Base-by-base conservation (phyloP, 2,888 invertebrate genomes). In the Cryptus armator region DNA sequence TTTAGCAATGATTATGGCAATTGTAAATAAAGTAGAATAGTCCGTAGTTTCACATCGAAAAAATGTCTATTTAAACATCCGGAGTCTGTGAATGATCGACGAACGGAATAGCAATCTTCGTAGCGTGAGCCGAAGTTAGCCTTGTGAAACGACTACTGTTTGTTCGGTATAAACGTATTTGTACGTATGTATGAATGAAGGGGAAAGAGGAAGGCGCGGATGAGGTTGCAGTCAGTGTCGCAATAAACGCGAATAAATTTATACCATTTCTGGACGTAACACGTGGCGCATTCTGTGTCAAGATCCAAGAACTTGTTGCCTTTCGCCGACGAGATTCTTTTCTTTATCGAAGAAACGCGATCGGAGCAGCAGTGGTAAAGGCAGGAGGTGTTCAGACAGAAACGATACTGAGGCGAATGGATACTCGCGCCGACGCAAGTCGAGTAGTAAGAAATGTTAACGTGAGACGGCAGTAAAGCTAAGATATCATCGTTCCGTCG, bases 201-300 rank as follows among this genome's bases (percentile, higher is more conserved):
- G n/a, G 16, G 46, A 43, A 12, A 32, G 32, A 62, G 14, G 5
- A 24, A 44, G 68, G 46, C 7, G 46, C 53, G 53, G 2, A 53
- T 7, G 53, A 37, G 37, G 37, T 37, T 53, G 53, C 16, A 53
- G 59, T 9, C 0, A 7, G 51, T 51, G 16, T 51, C 12, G 53
- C 53, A 9, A 2, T n/a, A 53, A 51, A 19, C 9, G 10, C 19
- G 2, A 9, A 53, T 19, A 16, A 19, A 19, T 53, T 19, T 53
- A 9, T 53, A 53, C 53, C 9, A 16, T 5, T n/a, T n/a, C n/a
- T 0, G 53, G 71, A 80, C 56, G 62, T 44, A 10, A 29, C 83
- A 19, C 10, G 67, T 71, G 66, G 70, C 80, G 79, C 53, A n/a
- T 48, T 71, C 83, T 80, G 56, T 66, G 44, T 46, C 0, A 71